phyloP scores from a whole-genome alignment of 2,113 vertebrate species.

The Siphamia tubifer region DNA sequence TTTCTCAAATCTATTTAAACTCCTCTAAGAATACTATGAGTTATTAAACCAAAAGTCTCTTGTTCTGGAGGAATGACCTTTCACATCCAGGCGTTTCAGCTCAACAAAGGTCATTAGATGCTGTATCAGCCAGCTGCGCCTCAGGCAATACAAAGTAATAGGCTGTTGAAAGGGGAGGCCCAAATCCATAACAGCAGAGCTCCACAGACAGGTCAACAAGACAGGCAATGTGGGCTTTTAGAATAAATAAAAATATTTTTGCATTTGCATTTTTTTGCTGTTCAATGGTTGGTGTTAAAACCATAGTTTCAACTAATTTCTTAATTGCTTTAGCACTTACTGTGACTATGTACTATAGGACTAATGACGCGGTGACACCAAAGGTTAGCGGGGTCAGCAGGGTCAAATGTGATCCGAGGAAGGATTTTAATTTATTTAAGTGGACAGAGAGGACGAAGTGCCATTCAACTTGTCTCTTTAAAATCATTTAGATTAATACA shows the following conservation, averaged over 20 bases:
- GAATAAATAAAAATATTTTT: slow-evolving; percentile 25
- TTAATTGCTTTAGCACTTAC: not conserved
- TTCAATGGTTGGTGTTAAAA: not conserved
- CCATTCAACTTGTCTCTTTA: not conserved
- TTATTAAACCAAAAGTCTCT: slow-evolving; percentile 8
- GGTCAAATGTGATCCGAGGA: slow-evolving; percentile 42
- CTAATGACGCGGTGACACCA: not conserved
- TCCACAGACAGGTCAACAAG: slow-evolving; percentile 14
- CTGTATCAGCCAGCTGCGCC: slow-evolving; percentile 54
- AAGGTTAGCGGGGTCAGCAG: slow-evolving; percentile 26
- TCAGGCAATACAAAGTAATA: slow-evolving; percentile 54
- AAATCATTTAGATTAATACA: slow-evolving; percentile 22
- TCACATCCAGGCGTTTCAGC: slow-evolving; percentile 26
- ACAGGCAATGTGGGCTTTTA: not conserved
- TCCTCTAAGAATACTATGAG: slow-evolving; percentile 12
- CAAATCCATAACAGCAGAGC: slow-evolving; percentile 33
- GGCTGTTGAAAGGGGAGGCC: slow-evolving; percentile 38
- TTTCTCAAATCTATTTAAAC: slow-evolving; percentile 4
- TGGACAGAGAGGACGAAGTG: not conserved
- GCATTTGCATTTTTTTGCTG: not conserved
- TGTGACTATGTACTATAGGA: not conserved
- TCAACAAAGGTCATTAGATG: slow-evolving; percentile 51
- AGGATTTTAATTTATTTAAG: slow-evolving; percentile 28
- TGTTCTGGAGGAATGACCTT: slow-evolving; percentile 7
- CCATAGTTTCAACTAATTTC: not conserved